Evolutionary conservation across 2,113 vertebrate species (phyloP).

Genomic region (Aplodontia rufa): DNA sequence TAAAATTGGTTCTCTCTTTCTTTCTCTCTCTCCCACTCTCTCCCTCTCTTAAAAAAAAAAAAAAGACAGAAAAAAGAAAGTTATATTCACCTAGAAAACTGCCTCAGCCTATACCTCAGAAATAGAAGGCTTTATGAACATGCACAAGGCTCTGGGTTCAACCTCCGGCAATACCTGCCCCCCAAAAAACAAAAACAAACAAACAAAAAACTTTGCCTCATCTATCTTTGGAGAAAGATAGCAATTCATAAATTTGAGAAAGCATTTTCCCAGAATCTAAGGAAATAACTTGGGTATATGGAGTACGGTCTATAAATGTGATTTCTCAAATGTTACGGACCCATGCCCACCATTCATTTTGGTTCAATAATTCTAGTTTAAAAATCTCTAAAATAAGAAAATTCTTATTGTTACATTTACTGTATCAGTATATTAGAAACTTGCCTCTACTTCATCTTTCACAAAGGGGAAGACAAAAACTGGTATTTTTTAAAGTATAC

Average conservation of each 20-base stretch:
- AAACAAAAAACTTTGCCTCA: not conserved
- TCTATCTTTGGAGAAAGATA: not conserved
- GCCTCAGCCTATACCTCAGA: not conserved
- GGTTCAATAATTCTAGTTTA: slow-evolving; percentile 39
- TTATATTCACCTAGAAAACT: not conserved
- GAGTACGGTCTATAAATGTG: not conserved
- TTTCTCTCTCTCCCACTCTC: too few species aligned
- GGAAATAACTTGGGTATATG: not conserved
- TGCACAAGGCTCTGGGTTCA: not conserved
- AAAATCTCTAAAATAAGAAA: not conserved
- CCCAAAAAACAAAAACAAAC: not conserved
- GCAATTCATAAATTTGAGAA: slow-evolving; percentile 17
- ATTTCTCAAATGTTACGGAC: not conserved
- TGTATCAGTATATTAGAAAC: not conserved
- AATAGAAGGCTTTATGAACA: not conserved
- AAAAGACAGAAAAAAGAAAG: too few species aligned
- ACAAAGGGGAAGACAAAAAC: not conserved
- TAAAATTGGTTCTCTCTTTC: too few species aligned
- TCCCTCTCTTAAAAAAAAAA: too few species aligned
- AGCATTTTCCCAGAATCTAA: slow-evolving; percentile 38
- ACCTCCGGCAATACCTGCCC: not conserved
- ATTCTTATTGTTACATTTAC: not conserved
- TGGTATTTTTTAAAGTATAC: not conserved
- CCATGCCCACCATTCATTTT: not conserved
- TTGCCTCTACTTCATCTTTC: not conserved